Percentiles rank a stretch among this genome's conserved stretches.
Evolutionary conservation across 1,140 invertebrate genomes (phyloP).

Genomic region (Lycorma delicatula): DNA sequence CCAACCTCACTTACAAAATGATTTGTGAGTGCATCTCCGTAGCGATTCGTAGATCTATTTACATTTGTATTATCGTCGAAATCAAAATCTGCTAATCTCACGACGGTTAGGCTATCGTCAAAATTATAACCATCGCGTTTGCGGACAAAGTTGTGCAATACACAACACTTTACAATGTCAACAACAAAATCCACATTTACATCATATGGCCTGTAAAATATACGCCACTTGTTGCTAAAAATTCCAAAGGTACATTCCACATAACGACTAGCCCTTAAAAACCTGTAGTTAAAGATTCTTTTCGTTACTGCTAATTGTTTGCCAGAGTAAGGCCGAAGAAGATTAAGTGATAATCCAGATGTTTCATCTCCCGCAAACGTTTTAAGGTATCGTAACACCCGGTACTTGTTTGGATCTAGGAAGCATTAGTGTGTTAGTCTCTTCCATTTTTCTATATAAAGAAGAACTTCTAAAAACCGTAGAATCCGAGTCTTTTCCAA

Average conservation of each 20-base stretch:
- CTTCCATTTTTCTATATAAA: conserved; percentile 24
- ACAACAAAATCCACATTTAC: conserved; percentile 22
- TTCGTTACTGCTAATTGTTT: conserved; percentile 25
- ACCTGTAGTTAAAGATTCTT: conserved; percentile 37
- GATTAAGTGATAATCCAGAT: conserved; percentile 26
- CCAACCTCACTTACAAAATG: no score
- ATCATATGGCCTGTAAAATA: conserved; percentile 29
- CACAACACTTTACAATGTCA: conserved; percentile 28
- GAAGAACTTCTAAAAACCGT: conserved; percentile 25
- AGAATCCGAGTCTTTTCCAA: conserved; percentile 36
- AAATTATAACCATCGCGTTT: conserved; percentile 21
- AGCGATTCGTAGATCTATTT: no score
- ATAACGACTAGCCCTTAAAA: conserved; percentile 27
- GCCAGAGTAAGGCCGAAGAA: conserved; percentile 34
- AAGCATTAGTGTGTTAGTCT: conserved; percentile 16
- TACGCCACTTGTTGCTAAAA: conserved; percentile 26
- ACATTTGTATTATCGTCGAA: no score
- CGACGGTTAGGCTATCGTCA: conserved; percentile 21
- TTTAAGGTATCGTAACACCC: conserved; percentile 17
- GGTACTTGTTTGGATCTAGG: conserved; percentile 19
- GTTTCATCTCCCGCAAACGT: conserved; percentile 29
- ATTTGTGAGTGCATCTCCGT: no score
- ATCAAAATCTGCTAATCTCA: conserved; percentile 22
- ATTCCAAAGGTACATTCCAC: conserved; percentile 33
- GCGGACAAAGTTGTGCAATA: conserved; percentile 30